These are phyloP conservation scores for Trissonchulus sp. DNA, from an alignment of 2,888 invertebrate species.

Conservation along the genomic window DNA sequence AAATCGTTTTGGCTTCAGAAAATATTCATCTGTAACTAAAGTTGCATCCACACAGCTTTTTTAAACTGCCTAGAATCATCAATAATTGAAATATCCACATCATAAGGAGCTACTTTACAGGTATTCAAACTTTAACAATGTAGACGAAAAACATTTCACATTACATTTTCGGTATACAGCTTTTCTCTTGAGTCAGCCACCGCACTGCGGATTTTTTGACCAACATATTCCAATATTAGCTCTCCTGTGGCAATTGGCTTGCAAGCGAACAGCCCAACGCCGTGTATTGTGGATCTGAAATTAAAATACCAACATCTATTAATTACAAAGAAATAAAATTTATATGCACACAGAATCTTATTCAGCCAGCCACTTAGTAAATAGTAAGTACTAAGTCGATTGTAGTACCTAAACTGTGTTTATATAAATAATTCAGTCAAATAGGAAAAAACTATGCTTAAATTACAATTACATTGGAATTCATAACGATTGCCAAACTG, in stretches of 20 bases:
- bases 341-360: neutral
- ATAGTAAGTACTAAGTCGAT: too few species aligned
- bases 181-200: slow-evolving; percentile 8
- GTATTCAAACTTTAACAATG: neutral
- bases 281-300: slow-evolving; percentile 82
- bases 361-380: too few species aligned
- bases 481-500: too few species aligned
- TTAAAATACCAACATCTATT: neutral
- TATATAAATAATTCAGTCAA: too few species aligned
- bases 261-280: slow-evolving; percentile 97
- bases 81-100: too few species aligned
- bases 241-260: slow-evolving; percentile 98
- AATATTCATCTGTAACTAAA: too few species aligned
- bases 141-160: neutral
- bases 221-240: slow-evolving; percentile 99
- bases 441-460: too few species aligned
- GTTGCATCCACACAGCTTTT: too few species aligned
- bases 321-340: neutral
- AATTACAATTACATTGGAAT: too few species aligned
- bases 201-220: slow-evolving; percentile 65
- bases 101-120: neutral
- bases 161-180: neutral
- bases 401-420: too few species aligned
- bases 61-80: too few species aligned
- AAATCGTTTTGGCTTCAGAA: slow-evolving; percentile 6